phyloP scores from a whole-genome alignment of 2,113 vertebrate species.

The Microcebus lehilahytsara region DNA sequence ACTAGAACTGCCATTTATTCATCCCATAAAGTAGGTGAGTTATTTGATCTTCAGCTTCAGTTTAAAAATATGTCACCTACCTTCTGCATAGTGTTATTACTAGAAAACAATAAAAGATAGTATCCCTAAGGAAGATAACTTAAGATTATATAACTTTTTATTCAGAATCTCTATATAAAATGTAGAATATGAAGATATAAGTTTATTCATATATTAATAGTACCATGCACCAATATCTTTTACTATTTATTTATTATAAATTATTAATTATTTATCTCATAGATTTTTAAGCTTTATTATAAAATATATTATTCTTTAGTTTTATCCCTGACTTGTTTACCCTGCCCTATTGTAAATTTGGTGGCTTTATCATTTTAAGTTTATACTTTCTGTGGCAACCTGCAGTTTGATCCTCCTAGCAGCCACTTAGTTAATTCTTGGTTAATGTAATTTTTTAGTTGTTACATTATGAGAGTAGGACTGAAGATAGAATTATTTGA shows the following conservation, averaged over 20 bases:
- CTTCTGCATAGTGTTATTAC: neutral
- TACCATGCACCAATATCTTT: neutral
- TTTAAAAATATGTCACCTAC: neutral
- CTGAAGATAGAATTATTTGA: neutral
- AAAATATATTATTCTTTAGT: neutral
- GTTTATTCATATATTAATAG: neutral
- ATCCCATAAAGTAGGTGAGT: neutral
- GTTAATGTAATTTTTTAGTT: constrained; percentile 8
- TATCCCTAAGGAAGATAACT: neutral
- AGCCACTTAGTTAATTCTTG: constrained; percentile 12
- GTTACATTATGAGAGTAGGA: neutral
- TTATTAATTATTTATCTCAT: neutral
- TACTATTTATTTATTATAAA: neutral
- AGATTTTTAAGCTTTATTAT: constrained; percentile 10
- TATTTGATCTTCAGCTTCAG: neutral
- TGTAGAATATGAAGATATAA: neutral
- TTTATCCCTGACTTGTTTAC: neutral
- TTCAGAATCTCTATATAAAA: constrained; percentile 24
- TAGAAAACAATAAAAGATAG: neutral
- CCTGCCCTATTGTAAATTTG: neutral
- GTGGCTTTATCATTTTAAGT: constrained; percentile 18
- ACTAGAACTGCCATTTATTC: neutral
- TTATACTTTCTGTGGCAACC: constrained; percentile 17
- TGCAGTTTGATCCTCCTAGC: neutral
- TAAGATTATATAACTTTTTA: neutral